Percentiles rank a stretch among this genome's conserved stretches.
These are phyloP conservation scores for Phenganax subtilis DNA, from an alignment of 92 coral and sea anemone genomes.

Conservation along the genomic window DNA sequence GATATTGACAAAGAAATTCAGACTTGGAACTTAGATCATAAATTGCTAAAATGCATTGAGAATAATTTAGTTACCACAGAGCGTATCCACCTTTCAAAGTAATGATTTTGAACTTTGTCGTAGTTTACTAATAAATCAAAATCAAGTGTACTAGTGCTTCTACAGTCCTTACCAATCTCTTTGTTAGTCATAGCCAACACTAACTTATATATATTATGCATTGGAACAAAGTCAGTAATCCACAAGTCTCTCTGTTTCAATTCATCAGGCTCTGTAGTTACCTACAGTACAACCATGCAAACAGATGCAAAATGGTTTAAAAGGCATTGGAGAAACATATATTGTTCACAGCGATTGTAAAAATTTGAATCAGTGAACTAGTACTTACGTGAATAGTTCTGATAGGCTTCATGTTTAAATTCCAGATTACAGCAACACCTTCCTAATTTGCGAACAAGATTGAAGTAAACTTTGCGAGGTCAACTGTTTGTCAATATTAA, in stretches of 20 bases:
- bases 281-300: slow-evolving; percentile 44
- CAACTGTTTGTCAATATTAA: too few relatives aligned
- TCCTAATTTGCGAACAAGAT: slow-evolving; percentile 48
- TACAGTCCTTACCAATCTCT: slow-evolving; percentile 69
- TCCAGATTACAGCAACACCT: slow-evolving; percentile 82
- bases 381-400: slow-evolving; percentile 66
- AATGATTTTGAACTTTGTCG: neutral
- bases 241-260: slow-evolving; percentile 94
- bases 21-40: slow-evolving; percentile 97
- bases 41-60: slow-evolving; percentile 55
- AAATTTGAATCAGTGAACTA: too few relatives aligned
- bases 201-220: slow-evolving; percentile 92
- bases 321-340: too few relatives aligned
- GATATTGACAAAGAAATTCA: slow-evolving; percentile 90
- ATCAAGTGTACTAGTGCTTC: neutral
- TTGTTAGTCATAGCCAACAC: slow-evolving; percentile 89
- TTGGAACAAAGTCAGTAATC: slow-evolving; percentile 95
- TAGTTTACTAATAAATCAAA: neutral
- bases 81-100: neutral
- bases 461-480: neutral
- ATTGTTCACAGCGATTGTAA: neutral
- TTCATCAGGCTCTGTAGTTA: slow-evolving; percentile 92
- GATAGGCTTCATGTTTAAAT: slow-evolving; percentile 76
- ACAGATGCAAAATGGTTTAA: too few relatives aligned
- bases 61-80: neutral